Evolutionary conservation across 2,113 vertebrate genomes (phyloP).

Genomic region (Odontophorus gujanensis): DNA sequence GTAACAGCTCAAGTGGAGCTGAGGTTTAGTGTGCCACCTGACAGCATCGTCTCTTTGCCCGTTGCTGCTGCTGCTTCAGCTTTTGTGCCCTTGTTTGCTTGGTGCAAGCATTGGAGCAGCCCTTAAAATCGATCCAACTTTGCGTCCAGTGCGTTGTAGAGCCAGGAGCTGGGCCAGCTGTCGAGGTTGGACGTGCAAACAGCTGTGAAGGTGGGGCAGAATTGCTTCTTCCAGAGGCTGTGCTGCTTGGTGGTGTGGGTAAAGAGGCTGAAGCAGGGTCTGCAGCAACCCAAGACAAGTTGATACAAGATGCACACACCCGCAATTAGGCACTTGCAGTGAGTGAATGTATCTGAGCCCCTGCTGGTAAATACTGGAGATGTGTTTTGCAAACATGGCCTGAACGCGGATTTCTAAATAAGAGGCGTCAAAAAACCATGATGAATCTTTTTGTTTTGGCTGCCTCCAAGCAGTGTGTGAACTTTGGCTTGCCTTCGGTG

Average conservation of each 20-base stretch:
- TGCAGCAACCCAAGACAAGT: not conserved
- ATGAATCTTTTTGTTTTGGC: conserved; percentile 39
- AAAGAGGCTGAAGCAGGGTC: not conserved
- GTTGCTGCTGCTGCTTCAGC: not conserved
- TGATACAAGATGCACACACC: not conserved
- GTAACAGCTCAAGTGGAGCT: not conserved
- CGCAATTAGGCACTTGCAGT: not conserved
- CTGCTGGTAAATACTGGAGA: not conserved
- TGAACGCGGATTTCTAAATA: not conserved
- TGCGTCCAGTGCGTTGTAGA: not conserved
- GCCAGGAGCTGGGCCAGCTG: accelerated
- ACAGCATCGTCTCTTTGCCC: not conserved
- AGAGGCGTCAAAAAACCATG: not conserved
- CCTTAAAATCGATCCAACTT: not conserved
- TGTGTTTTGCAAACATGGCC: not conserved
- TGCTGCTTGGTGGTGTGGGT: not conserved
- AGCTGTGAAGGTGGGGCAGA: not conserved
- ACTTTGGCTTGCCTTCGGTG: conserved; percentile 53
- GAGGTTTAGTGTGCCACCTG: not conserved
- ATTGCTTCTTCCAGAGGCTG: not conserved
- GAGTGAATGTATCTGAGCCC: not conserved
- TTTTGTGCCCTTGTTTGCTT: not conserved
- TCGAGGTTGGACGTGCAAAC: not conserved
- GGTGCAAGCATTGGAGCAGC: not conserved
- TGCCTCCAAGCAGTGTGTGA: conserved; percentile 50